These are phyloP conservation scores for Halictus ligatus DNA, from an alignment of 2,888 invertebrate species.

Conservation along the genomic window DNA sequence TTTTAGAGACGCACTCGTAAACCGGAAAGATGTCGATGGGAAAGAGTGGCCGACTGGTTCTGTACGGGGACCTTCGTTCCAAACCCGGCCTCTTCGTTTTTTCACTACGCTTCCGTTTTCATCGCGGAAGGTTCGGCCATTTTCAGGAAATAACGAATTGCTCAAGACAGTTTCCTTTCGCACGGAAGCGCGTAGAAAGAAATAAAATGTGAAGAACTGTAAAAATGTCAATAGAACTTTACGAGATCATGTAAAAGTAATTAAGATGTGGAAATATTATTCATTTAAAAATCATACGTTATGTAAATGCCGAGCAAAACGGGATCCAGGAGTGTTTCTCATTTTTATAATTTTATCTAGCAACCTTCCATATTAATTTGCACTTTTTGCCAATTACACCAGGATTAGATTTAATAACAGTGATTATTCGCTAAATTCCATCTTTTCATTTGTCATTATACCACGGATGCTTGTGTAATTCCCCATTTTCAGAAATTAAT, in stretches of 20 bases:
- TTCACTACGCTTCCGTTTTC: background rate
- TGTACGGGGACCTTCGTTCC: background rate
- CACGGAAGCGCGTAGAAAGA: background rate
- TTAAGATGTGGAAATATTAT: background rate
- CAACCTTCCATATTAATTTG: background rate
- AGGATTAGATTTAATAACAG: background rate
- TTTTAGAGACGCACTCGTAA: conserved; percentile 65
- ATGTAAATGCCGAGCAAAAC: too few species aligned
- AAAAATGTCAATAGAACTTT: background rate
- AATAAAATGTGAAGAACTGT: too few species aligned
- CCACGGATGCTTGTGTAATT: background rate
- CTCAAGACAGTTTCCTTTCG: background rate
- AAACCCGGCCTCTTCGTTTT: background rate
- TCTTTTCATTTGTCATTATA: background rate
- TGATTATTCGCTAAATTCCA: background rate
- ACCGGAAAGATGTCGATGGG: conserved; percentile 13
- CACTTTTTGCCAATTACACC: background rate
- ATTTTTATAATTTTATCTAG: background rate
- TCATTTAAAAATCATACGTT: too few species aligned
- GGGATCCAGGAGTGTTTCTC: background rate
- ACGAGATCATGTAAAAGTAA: background rate
- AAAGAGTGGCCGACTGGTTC: conserved; percentile 2
- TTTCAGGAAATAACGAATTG: background rate
- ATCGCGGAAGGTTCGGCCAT: background rate
- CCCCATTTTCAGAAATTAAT: background rate